Conservation (phyloP, 2,797 vertebrate species). For the Myripristis murdjan region DNA sequence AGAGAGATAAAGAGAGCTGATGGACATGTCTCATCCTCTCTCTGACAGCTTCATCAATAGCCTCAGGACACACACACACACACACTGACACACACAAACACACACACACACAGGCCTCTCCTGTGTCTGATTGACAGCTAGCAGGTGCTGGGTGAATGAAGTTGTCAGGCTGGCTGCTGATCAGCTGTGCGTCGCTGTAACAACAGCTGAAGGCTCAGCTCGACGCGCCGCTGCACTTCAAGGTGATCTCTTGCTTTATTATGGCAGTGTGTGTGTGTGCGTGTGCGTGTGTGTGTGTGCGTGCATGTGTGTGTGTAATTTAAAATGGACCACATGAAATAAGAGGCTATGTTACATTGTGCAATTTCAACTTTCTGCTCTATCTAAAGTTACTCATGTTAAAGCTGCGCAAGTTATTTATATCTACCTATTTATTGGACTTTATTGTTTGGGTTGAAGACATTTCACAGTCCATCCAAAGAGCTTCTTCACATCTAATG, state of each 20-base stretch:
- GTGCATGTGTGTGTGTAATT: not conserved
- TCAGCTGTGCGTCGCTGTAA: conserved; percentile 82
- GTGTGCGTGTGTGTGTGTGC: conserved; percentile 6
- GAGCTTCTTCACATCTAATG: too few relatives aligned
- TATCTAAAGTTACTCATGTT: conserved; percentile 7
- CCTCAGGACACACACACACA: conserved; percentile 70
- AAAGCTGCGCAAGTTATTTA: not conserved
- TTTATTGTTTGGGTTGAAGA: too few relatives aligned
- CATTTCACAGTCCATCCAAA: too few relatives aligned
- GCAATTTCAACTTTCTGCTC: conserved; percentile 8
- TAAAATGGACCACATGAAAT: conserved; percentile 17
- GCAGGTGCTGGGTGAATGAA: conserved; percentile 88
- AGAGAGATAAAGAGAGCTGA: conserved; percentile 78
- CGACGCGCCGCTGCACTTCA: conserved; percentile 74
- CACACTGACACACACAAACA: conserved; percentile 27
- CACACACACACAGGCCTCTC: conserved; percentile 36
- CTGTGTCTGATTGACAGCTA: conserved; percentile 86
- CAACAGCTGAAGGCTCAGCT: conserved; percentile 80
- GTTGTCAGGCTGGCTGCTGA: conserved; percentile 85
- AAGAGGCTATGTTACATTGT: not conserved
- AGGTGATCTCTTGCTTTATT: conserved; percentile 86
- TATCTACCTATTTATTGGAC: too few relatives aligned
- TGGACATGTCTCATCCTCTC: conserved; percentile 86
- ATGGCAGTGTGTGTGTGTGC: conserved; percentile 23
- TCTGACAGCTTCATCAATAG: conserved; percentile 87